Evolutionary conservation across 30 jellyfish, hydroid and myxozoan species (phyloP).

Genomic region (Aurelia sp.): DNA sequence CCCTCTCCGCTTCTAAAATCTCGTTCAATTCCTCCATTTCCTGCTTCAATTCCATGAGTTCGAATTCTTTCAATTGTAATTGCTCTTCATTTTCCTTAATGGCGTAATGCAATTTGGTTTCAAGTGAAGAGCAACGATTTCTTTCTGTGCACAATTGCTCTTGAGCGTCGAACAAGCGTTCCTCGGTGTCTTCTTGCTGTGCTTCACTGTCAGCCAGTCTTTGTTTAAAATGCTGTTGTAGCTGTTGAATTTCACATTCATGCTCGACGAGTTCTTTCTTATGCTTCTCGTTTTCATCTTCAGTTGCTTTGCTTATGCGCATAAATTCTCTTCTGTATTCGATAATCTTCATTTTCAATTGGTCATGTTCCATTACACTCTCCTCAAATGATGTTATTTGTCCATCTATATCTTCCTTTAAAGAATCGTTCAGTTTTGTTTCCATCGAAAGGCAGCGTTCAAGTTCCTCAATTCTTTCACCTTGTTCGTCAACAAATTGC

Average conservation of each 20-base stretch:
- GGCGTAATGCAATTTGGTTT: slow-evolving; percentile 24
- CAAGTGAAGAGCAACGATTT: slow-evolving; percentile 5
- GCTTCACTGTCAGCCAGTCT: slow-evolving; percentile 4
- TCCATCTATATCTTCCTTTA: slow-evolving; percentile 69
- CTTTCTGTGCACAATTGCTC: slow-evolving; percentile 21
- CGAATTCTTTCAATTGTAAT: slow-evolving; percentile 33
- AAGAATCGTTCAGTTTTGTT: slow-evolving; percentile 32
- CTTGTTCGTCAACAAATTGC: slow-evolving; percentile 33
- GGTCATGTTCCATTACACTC: slow-evolving; percentile 38
- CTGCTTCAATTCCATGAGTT: slow-evolving; percentile 36
- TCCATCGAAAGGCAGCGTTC: slow-evolving; percentile 51
- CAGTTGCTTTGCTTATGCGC: slow-evolving; percentile 33
- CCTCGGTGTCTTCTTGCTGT: slow-evolving; percentile 7
- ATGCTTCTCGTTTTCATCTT: slow-evolving; percentile 30
- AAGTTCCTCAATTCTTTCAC: slow-evolving; percentile 27
- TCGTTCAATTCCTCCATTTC: slow-evolving; percentile 43
- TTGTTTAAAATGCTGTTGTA: slow-evolving; percentile 16
- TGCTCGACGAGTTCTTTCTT: slow-evolving; percentile 10
- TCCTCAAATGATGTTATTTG: slow-evolving; percentile 40
- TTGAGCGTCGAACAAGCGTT: background rate
- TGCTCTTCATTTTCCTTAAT: slow-evolving; percentile 32
- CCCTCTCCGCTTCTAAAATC: slow-evolving; percentile 37
- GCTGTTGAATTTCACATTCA: slow-evolving; percentile 15
- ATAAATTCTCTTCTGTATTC: slow-evolving; percentile 28
- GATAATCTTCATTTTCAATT: slow-evolving; percentile 9